phyloP scores from a whole-genome alignment of 2,113 vertebrate genomes.

The Prinia subflava region DNA sequence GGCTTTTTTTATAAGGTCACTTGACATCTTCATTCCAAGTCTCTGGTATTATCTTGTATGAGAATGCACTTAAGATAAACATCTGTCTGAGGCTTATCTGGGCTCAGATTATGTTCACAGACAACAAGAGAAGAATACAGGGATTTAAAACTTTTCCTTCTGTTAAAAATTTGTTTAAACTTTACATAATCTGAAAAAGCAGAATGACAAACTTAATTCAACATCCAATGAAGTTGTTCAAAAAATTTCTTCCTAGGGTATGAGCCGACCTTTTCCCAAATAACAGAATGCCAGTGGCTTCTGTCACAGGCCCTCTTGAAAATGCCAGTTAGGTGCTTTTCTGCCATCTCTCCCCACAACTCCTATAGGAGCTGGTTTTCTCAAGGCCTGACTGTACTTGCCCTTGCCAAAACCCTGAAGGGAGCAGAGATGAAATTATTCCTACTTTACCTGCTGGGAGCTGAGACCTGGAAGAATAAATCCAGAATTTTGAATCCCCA shows the following conservation, averaged over 20 bases:
- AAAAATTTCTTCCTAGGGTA: constrained; percentile 38
- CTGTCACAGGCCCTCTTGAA: constrained; percentile 26
- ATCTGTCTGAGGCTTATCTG: constrained; percentile 28
- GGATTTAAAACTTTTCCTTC: constrained; percentile 41
- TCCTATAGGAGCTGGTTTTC: neutral
- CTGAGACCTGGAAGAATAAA: neutral
- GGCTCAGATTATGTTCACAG: neutral
- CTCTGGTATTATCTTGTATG: neutral
- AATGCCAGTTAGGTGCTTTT: constrained; percentile 18
- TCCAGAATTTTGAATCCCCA: neutral
- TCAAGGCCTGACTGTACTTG: neutral
- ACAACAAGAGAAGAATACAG: neutral
- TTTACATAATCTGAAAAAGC: constrained; percentile 39
- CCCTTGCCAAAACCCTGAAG: neutral
- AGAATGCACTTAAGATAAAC: neutral
- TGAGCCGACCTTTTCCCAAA: constrained; percentile 41
- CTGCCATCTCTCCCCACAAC: neutral
- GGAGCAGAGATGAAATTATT: neutral
- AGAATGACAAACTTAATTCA: constrained; percentile 42
- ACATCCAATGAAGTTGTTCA: neutral
- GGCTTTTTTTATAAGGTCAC: neutral
- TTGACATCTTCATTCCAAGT: neutral
- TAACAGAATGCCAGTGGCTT: constrained; percentile 23
- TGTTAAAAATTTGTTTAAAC: constrained; percentile 24
- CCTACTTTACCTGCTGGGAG: neutral